These are phyloP conservation scores for Therioaphis trifolii DNA, from an alignment of 2,888 invertebrate genomes.

Conservation along the genomic window DNA sequence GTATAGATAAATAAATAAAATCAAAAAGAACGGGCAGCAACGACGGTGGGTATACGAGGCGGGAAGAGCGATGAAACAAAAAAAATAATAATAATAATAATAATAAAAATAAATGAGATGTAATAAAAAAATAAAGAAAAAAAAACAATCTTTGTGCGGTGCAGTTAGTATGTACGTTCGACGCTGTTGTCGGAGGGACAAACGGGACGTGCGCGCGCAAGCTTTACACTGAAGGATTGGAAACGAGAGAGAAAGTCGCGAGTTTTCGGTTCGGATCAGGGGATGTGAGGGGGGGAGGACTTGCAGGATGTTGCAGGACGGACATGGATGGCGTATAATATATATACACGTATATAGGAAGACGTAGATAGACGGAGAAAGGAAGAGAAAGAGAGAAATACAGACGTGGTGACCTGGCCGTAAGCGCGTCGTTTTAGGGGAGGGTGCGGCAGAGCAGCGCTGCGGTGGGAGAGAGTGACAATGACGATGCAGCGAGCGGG, in stretches of 20 bases:
- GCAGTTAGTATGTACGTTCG: neutral
- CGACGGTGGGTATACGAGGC: neutral
- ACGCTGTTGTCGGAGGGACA: neutral
- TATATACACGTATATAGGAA: too few relatives aligned
- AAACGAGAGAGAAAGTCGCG: constrained; percentile 28
- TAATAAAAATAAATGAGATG: constrained; percentile 55
- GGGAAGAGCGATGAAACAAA: neutral
- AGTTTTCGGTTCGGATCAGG: too few relatives aligned
- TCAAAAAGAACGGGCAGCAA: constrained; percentile 25
- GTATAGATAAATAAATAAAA: constrained; percentile 39
- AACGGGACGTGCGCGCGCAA: neutral
- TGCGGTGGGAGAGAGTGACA: neutral
- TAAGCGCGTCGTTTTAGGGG: too few relatives aligned
- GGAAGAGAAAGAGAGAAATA: too few relatives aligned
- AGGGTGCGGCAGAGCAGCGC: too few relatives aligned
- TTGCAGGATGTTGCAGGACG: too few relatives aligned
- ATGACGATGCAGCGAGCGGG: neutral
- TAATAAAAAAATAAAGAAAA: constrained; percentile 27
- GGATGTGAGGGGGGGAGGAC: too few relatives aligned
- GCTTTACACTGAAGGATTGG: constrained; percentile 26
- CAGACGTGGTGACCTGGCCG: too few relatives aligned
- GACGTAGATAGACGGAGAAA: too few relatives aligned
- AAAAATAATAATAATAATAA: constrained; percentile 35
- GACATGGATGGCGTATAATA: too few relatives aligned
- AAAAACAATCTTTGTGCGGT: constrained; percentile 45